A percentile compares a stretch with the other conserved stretches of the same genome.
phyloP scores from a whole-genome alignment of 2,113 vertebrate genomes.

The Sialia sialis region DNA sequence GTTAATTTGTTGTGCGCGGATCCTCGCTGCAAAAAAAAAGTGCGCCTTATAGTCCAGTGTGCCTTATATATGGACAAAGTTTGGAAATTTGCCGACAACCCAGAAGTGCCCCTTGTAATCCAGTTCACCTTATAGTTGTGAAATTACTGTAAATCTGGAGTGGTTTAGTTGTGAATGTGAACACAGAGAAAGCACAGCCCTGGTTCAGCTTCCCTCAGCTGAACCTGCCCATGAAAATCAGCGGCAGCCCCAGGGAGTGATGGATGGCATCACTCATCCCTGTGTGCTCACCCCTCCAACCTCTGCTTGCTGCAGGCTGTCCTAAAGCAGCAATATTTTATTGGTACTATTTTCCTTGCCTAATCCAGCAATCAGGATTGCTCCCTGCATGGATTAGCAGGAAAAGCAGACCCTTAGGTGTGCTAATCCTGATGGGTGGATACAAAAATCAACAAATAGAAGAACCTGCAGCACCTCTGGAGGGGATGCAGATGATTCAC shows the following conservation, averaged over 20 bases:
- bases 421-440: neutral
- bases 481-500: neutral
- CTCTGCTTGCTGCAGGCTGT: neutral
- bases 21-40: no score
- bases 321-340: neutral
- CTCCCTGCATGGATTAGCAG: neutral
- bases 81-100: no score
- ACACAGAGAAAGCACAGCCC: neutral
- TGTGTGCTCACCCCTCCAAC: neutral
- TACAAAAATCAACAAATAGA: neutral
- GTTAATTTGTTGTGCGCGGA: no score
- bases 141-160: neutral
- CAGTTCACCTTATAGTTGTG: no score
- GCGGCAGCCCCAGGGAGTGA: neutral
- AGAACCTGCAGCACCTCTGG: neutral
- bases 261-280: neutral
- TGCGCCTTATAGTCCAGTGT: no score
- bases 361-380: neutral
- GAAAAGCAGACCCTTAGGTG: neutral
- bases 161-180: neutral
- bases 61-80: no score
- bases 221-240: neutral
- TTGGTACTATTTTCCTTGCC: neutral
- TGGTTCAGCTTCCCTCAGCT: neutral
- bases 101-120: no score